Evolutionary conservation across 92 coral and sea anemone species (phyloP), one percentile per base, ranked within the genome.

Genomic region (Meandrina meandrites): DNA sequence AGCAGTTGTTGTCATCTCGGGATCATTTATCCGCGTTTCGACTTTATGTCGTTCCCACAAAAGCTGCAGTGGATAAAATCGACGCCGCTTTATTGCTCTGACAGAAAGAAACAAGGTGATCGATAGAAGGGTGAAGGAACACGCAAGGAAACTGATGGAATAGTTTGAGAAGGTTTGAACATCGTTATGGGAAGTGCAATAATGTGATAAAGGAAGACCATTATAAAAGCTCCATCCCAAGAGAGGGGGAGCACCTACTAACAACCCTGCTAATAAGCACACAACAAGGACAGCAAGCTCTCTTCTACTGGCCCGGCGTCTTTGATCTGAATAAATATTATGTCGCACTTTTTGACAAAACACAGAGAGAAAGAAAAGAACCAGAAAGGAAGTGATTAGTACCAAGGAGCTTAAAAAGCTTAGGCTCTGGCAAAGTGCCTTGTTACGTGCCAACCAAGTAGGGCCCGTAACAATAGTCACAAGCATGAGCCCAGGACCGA

Each of bases 141-240:
- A n/a, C 1, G 60, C 83, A 19, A 83, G 68, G n/a, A 84, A 77
- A 36, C 81, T 37, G 67, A 73, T 47, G 30, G 79, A 62, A 66
- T 88, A 88, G 53, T 84, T 36, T 22, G 79, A 84, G 14, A 74
- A 48, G 8, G 27, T 84, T 73, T 12, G 19, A 54, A 17, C 24
- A 37, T 51, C 32, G 72, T 30, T 36, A 18, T 18, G 56, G 14
- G 31, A 12, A 28, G 15, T 35, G 57, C 83, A 84, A 24, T 56
- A 5, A 42, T 80, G 53, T 27, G 58, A 36, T 56, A 48, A 58
- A 47, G 34, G 30, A 1, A 89, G 78, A 36, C 75, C 87, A 22
- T 76, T 30, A 81, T 81, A 92, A 5, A 82, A 75, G 58, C 83
- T 89, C 94, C 91, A 91, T 0, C 88, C 88, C 48, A 88, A 35